These are phyloP conservation scores for Acutogordius australiensis DNA, from an alignment of 2,888 invertebrate genomes.

Conservation along the genomic window DNA sequence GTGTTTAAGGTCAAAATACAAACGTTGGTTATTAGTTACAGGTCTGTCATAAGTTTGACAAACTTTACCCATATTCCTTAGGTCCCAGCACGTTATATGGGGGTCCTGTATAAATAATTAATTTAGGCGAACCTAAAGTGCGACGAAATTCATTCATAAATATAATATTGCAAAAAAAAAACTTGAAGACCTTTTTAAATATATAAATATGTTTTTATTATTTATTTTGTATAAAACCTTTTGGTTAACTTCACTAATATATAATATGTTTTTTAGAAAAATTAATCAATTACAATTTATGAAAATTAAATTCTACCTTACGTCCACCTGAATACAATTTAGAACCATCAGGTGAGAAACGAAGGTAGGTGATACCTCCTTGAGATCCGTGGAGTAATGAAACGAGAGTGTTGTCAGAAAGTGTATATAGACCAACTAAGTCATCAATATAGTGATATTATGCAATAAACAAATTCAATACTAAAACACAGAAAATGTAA, in stretches of 20 bases:
- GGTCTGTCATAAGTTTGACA: not conserved
- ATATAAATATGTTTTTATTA: too few species aligned
- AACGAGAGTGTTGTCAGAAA: not conserved
- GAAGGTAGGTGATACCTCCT: not conserved
- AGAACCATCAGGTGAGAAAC: not conserved
- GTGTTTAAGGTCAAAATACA: constrained; percentile 8
- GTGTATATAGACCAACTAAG: not conserved
- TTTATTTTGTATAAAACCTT: too few species aligned
- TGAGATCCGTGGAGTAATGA: constrained; percentile 4
- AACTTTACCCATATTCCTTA: constrained; percentile 9
- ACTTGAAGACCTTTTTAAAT: too few species aligned
- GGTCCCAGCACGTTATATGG: not conserved
- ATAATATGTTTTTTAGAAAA: too few species aligned
- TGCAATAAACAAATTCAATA: too few species aligned
- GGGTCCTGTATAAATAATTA: constrained; percentile 4
- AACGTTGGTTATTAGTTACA: not conserved
- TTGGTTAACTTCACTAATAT: too few species aligned
- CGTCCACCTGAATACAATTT: not conserved
- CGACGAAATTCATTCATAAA: too few species aligned
- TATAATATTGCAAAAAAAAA: too few species aligned
- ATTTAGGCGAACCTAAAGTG: too few species aligned
- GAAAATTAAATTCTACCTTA: not conserved
- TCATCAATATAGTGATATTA: too few species aligned
- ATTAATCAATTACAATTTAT: too few species aligned
- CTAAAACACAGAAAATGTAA: too few species aligned